phyloP scores from a whole-genome alignment of 2,113 vertebrate genomes.

The Promerops cafer region DNA sequence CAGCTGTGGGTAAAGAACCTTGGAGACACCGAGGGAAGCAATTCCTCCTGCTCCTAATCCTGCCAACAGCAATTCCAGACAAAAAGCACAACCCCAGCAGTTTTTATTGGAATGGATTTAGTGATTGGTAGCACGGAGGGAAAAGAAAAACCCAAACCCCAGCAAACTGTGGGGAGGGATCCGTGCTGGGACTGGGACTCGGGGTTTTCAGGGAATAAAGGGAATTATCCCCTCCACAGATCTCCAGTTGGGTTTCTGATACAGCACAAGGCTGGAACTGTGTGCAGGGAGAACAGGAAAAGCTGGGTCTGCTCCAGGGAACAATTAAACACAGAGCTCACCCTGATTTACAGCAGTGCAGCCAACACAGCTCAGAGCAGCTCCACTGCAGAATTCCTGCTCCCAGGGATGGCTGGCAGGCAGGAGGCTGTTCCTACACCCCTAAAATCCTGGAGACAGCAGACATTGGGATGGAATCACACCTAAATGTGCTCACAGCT shows the following conservation, averaged over 20 bases:
- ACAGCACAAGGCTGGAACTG: neutral
- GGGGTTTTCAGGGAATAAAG: neutral
- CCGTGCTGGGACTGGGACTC: neutral
- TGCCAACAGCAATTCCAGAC: neutral
- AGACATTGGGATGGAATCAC: neutral
- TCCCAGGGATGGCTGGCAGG: neutral
- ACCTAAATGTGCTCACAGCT: neutral
- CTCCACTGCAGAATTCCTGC: neutral
- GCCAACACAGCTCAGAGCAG: neutral
- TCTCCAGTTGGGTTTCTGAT: neutral
- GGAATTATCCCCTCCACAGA: neutral
- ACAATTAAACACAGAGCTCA: neutral
- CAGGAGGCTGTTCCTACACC: neutral
- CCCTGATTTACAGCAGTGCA: neutral
- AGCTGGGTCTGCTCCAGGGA: neutral
- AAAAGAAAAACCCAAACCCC: neutral
- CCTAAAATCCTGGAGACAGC: neutral
- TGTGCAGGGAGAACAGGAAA: neutral
- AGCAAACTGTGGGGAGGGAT: neutral
- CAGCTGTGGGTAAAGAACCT: neutral
- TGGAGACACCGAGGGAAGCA: neutral
- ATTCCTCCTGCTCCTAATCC: conserved; percentile 14
- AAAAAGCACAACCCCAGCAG: neutral
- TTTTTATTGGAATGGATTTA: neutral
- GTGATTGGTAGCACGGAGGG: neutral